These are phyloP conservation scores for Clupea harengus DNA, from an alignment of 2,113 vertebrate species.

Conservation along the genomic window DNA sequence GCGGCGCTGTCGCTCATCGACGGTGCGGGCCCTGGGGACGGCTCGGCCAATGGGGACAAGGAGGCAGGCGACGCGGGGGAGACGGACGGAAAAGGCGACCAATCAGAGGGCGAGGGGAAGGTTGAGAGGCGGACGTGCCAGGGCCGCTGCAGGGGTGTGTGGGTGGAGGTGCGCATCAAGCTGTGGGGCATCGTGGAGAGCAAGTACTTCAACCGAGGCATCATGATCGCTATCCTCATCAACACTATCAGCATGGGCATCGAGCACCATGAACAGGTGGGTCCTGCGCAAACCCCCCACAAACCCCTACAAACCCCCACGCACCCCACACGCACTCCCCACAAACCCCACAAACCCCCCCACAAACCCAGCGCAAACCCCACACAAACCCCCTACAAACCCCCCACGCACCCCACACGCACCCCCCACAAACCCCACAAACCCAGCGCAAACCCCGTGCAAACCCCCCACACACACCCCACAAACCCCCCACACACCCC, in stretches of 20 bases:
- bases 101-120: slow-evolving; percentile 20
- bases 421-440: too few relatives aligned
- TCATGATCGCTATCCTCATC: slow-evolving; percentile 96
- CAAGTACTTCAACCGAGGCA: slow-evolving; percentile 96
- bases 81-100: slow-evolving; percentile 47
- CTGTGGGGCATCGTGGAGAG: slow-evolving; percentile 93
- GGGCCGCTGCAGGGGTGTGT: slow-evolving; percentile 35
- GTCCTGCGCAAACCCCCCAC: background rate
- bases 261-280: slow-evolving; percentile 93
- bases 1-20: slow-evolving; percentile 53
- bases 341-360: too few relatives aligned
- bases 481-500: too few relatives aligned
- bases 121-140: slow-evolving; percentile 26
- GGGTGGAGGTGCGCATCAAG: slow-evolving; percentile 75
- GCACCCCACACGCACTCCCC: too few relatives aligned
- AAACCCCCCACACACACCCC: too few relatives aligned
- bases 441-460: too few relatives aligned
- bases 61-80: slow-evolving; percentile 60
- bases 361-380: too few relatives aligned
- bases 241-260: slow-evolving; percentile 99
- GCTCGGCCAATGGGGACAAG: slow-evolving; percentile 43
- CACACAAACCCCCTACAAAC: too few relatives aligned
- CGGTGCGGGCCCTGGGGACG: slow-evolving; percentile 45
- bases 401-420: too few relatives aligned
- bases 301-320: background rate